phyloP scores from a whole-genome alignment of 2,797 vertebrate species.

The Otolemur crassicaudatus region DNA sequence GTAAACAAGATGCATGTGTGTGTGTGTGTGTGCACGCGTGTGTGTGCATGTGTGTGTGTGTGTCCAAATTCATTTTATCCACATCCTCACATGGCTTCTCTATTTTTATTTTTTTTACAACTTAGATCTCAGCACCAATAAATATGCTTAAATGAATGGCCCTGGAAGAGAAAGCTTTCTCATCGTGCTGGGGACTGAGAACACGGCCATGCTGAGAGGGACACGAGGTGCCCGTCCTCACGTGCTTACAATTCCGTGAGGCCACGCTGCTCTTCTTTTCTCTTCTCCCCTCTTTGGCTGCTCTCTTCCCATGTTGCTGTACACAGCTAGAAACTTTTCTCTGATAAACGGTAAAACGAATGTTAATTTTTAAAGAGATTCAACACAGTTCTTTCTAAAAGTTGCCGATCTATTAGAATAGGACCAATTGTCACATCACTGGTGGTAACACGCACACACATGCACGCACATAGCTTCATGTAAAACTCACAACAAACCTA shows the following conservation, averaged over 20 bases:
- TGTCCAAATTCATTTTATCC: background rate
- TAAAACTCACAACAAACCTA: too few species aligned
- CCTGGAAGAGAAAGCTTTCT: background rate
- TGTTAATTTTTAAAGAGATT: background rate
- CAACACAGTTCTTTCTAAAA: background rate
- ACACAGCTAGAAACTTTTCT: background rate
- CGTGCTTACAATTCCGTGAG: background rate
- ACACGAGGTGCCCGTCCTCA: background rate
- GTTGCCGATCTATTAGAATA: background rate
- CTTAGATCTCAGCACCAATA: background rate
- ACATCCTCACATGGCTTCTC: background rate
- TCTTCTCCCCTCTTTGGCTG: background rate
- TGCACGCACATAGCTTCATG: too few species aligned
- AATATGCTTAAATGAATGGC: background rate
- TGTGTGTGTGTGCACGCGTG: too few species aligned
- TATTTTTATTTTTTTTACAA: conserved; percentile 26
- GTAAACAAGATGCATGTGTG: background rate
- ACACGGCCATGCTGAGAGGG: background rate
- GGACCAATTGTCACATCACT: background rate
- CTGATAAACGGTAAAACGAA: background rate
- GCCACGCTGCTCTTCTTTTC: background rate
- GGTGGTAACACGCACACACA: too few species aligned
- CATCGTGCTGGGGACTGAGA: background rate
- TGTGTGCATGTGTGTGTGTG: background rate
- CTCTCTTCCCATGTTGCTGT: background rate